Base-by-base conservation (phyloP, 2,888 invertebrate genomes). In the Drosophila infuscata region DNA sequence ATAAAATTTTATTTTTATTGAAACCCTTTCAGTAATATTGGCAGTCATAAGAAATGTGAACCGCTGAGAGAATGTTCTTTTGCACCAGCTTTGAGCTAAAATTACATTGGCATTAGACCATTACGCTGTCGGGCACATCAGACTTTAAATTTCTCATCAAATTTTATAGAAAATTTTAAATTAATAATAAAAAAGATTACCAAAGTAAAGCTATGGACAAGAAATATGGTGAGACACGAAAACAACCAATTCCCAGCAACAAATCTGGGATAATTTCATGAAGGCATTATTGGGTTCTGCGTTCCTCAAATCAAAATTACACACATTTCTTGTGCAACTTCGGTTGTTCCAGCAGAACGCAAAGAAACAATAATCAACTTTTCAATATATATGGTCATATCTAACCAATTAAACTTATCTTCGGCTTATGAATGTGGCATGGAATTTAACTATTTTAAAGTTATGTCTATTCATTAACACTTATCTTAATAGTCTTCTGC, bases 381-480 rank as follows among this genome's bases (percentile, higher is more conserved):
- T 49, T 30, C 3, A 30, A 49, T 30, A 30, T 49, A 30, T n/a
- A 11, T 51, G 30, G 11, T 17, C 49, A 30, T 32, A n/a, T 51
- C 9, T 25, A 35, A 35, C 33, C 33, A 8, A 32, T 33, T 60
- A 11, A 38, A 33, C 32, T 76, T 77, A 81, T 84, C 77, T 68
- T 30, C 64, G 41, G 65, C 25, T 73, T 69, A 64, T 54, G 67
- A 38, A 20, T 29, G 29, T 25, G 25, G 25, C 25, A 25, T 25
- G 25, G 25, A 25, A 25, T 25, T 25, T 25, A 3, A 25, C 25
- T 25, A 25, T 25, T 25, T 25, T 25, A 25, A 25, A 25, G 25
- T 25, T 25, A 25, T 25, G 25, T 25, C 25, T 25, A 69, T 56
- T 49, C 60, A 74, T 74, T 62, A 59, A 58, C 51, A 67, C 32